phyloP scores from a whole-genome alignment of 2,888 invertebrate species.

The Salticus scenicus region DNA sequence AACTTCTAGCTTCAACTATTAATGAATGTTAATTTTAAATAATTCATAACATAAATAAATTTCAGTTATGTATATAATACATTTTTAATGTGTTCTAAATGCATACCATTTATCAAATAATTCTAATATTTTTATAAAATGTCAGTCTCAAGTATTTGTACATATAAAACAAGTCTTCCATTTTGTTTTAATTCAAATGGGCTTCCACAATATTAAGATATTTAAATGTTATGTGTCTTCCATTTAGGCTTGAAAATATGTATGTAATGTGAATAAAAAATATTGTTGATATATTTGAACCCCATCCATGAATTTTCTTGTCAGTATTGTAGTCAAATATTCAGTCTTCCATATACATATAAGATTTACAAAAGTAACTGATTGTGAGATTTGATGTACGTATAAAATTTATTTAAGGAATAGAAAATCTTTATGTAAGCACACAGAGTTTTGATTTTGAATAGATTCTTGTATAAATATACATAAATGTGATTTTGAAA shows the following conservation, averaged over 20 bases:
- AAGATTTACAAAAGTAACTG: not conserved
- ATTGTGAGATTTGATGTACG: not conserved
- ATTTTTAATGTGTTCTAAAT: too few species aligned
- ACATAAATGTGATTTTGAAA: too few species aligned
- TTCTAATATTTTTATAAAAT: not conserved
- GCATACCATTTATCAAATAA: too few species aligned
- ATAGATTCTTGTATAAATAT: too few species aligned
- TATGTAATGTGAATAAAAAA: not conserved
- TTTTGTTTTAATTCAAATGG: not conserved
- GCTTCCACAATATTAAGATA: not conserved
- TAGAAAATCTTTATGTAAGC: not conserved
- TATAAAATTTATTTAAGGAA: too few species aligned
- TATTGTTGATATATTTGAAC: not conserved
- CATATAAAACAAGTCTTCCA: not conserved
- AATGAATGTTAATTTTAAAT: too few species aligned
- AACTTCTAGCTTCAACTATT: too few species aligned
- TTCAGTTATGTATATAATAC: too few species aligned
- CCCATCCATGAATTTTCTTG: not conserved
- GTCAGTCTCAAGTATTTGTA: not conserved
- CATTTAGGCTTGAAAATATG: not conserved
- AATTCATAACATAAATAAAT: too few species aligned
- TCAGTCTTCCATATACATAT: constrained; percentile 22
- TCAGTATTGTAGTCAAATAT: not conserved
- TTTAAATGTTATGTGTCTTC: constrained; percentile 1
- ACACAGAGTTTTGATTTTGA: not conserved